These are phyloP conservation scores for Pseudococcus longispinus DNA, from an alignment of 2,888 invertebrate genomes.

Conservation along the genomic window DNA sequence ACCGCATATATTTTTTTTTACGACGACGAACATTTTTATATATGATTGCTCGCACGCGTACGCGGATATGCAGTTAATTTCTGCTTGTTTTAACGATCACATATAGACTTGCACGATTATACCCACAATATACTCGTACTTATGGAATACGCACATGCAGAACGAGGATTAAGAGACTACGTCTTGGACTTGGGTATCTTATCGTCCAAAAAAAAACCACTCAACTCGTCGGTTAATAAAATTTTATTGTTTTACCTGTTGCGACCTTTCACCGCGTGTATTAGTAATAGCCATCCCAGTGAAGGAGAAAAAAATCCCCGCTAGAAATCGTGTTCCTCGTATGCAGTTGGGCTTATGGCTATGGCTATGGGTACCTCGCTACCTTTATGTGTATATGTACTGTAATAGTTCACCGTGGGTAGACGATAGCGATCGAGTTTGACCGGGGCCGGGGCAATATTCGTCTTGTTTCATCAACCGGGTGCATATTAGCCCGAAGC, in stretches of 20 bases:
- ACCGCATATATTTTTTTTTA: neutral
- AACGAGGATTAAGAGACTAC: neutral
- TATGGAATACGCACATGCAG: neutral
- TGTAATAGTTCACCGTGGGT: conserved; percentile 41
- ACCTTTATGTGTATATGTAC: neutral
- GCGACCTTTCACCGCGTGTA: conserved; percentile 20
- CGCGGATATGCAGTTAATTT: neutral
- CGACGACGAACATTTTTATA: neutral
- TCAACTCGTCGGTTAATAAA: neutral
- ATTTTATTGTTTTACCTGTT: conserved; percentile 34
- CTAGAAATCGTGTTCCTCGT: neutral
- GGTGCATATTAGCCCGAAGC: conserved; percentile 35
- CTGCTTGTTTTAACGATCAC: neutral
- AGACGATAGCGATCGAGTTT: conserved; percentile 42
- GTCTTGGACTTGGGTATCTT: too few relatives aligned
- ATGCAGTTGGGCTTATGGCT: neutral
- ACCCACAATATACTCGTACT: neutral
- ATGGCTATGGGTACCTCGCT: neutral
- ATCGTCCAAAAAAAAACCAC: neutral
- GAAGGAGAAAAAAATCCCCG: neutral
- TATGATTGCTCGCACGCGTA: neutral
- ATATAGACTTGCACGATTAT: neutral
- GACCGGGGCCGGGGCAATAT: conserved; percentile 36
- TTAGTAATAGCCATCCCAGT: neutral
- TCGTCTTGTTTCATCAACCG: conserved; percentile 41